phyloP scores from a whole-genome alignment of 1,140 invertebrate genomes.

The Cardiocondyla obscurior region DNA sequence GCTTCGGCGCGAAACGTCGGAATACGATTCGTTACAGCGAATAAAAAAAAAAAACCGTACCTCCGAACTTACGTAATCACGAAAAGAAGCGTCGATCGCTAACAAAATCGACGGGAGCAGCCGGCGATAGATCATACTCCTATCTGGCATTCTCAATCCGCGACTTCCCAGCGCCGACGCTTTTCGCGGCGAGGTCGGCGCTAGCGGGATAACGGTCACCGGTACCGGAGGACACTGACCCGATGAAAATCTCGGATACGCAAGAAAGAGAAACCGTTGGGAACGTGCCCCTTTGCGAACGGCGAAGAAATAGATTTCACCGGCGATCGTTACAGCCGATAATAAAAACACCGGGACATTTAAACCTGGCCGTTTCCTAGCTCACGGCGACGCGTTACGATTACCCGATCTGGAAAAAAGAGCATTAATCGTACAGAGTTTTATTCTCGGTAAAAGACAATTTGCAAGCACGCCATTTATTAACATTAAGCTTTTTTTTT shows the following conservation, averaged over 20 bases:
- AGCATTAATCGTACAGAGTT: background rate
- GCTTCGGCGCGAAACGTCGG: background rate
- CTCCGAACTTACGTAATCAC: conserved; percentile 28
- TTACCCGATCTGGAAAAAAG: conserved; percentile 7
- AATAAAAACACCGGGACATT: conserved; percentile 58
- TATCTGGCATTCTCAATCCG: background rate
- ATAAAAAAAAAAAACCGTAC: background rate
- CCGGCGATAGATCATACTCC: background rate
- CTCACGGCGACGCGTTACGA: background rate
- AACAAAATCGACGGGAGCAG: background rate
- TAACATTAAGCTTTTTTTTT: background rate
- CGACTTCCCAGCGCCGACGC: conserved; percentile 35
- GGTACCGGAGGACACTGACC: conserved; percentile 70
- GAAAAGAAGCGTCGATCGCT: background rate
- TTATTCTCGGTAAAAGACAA: background rate
- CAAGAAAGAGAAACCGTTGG: conserved; percentile 70
- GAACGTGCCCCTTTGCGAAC: conserved; percentile 46
- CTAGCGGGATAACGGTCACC: conserved; percentile 66
- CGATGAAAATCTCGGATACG: conserved; percentile 70
- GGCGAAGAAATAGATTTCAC: conserved; percentile 69
- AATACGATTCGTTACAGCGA: background rate
- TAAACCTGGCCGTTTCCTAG: background rate
- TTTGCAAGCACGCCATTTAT: background rate
- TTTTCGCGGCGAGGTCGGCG: conserved; percentile 67
- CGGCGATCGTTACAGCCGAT: conserved; percentile 49